Evolutionary conservation across 2,888 invertebrate genomes (phyloP).

Genomic region (Drosophila maculinotata): DNA sequence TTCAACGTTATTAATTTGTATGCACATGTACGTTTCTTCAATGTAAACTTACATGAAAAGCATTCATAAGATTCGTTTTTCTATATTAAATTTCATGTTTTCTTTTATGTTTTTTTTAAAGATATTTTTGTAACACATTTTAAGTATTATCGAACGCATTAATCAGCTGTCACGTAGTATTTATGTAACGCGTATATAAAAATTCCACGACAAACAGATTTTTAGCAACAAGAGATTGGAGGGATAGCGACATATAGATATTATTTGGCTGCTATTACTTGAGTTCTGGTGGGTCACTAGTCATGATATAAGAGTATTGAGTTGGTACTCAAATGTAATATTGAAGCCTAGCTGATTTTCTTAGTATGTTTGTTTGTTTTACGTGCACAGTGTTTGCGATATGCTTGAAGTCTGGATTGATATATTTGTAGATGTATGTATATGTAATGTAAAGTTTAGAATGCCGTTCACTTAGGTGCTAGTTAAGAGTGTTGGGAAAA

Average conservation of each 20-base stretch:
- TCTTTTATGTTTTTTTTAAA: conserved; percentile 13
- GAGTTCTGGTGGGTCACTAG: conserved; percentile 55
- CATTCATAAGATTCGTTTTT: conserved; percentile 83
- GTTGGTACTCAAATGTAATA: conserved; percentile 11
- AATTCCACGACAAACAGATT: conserved; percentile 65
- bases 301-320: conserved; percentile 18
- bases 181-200: conserved; percentile 54
- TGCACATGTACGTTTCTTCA: conserved; percentile 47
- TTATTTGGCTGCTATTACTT: conserved; percentile 45
- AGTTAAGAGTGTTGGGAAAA: conserved; percentile 17
- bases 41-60: conserved; percentile 80
- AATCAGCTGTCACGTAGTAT: conserved; percentile 59
- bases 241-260: conserved; percentile 43
- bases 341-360: conserved; percentile 55
- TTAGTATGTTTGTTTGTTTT: conserved; percentile 2
- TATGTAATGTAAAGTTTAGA: conserved; percentile 33
- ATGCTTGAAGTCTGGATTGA: conserved; percentile 69
- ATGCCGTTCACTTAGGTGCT: conserved; percentile 45
- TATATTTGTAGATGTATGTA: conserved; percentile 32
- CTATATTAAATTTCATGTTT: conserved; percentile 56
- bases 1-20: conserved; percentile 65
- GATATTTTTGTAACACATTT: conserved; percentile 14
- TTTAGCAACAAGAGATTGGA: conserved; percentile 56
- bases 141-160: conserved; percentile 29
- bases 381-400: conserved; percentile 68